These are phyloP conservation scores for Crematogaster levior DNA, from an alignment of 2,888 invertebrate species.

Conservation along the genomic window DNA sequence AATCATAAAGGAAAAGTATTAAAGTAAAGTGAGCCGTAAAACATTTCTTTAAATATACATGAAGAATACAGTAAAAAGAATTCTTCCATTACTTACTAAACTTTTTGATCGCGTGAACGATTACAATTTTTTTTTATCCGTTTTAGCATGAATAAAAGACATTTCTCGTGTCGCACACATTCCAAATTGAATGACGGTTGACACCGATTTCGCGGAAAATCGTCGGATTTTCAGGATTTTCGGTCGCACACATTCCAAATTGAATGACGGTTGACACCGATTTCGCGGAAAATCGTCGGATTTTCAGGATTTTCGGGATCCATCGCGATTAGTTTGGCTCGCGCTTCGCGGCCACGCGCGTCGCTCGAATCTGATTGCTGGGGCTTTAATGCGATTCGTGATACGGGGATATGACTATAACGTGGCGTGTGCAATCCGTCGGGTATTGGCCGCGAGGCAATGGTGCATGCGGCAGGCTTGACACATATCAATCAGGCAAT, in stretches of 20 bases:
- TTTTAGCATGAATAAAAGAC: background rate
- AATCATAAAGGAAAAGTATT: background rate
- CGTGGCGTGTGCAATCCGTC: constrained; percentile 65
- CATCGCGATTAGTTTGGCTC: constrained; percentile 44
- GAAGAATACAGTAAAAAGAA: background rate
- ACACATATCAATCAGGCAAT: constrained; percentile 82
- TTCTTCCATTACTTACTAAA: background rate
- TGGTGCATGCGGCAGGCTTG: constrained; percentile 79
- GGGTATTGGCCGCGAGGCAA: constrained; percentile 70
- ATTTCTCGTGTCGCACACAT: background rate
- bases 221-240: constrained; percentile 24
- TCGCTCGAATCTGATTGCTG: constrained; percentile 60
- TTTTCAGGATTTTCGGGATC: constrained; percentile 34
- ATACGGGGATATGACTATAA: constrained; percentile 62
- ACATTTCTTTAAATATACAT: background rate
- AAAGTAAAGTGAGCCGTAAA: background rate
- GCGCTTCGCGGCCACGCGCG: constrained; percentile 48
- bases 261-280: constrained; percentile 12
- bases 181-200: constrained; percentile 13
- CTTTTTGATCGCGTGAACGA: background rate
- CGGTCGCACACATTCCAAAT: background rate
- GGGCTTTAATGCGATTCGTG: constrained; percentile 68
- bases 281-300: constrained; percentile 18
- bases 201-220: constrained; percentile 23
- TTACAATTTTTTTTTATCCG: background rate